These are phyloP conservation scores for Fabriciana adippe DNA, from an alignment of 2,888 invertebrate species.

Conservation along the genomic window DNA sequence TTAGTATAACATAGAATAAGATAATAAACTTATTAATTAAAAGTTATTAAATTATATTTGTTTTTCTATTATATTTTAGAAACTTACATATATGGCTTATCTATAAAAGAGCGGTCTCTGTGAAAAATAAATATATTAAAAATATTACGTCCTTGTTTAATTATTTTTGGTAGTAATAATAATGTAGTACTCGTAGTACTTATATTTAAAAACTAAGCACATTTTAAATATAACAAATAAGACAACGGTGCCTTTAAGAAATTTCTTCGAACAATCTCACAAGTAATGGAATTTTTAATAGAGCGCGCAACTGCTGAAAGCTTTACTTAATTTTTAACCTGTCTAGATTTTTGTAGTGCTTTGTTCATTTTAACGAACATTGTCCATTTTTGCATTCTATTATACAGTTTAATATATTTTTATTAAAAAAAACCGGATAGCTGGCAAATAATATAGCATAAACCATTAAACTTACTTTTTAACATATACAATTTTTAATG, in stretches of 20 bases:
- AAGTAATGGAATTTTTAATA: constrained; percentile 38
- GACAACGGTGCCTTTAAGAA: background rate
- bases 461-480: background rate
- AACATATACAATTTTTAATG: background rate
- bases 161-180: too few relatives aligned
- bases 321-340: constrained; percentile 30
- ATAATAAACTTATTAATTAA: too few relatives aligned
- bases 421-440: background rate
- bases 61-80: too few relatives aligned
- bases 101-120: too few relatives aligned
- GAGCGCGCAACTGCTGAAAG: constrained; percentile 30
- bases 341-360: constrained; percentile 21
- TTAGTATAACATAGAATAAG: too few relatives aligned
- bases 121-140: too few relatives aligned
- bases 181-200: too few relatives aligned
- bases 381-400: constrained; percentile 8
- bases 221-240: background rate
- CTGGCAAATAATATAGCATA: too few relatives aligned
- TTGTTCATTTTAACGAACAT: constrained; percentile 22
- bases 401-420: background rate
- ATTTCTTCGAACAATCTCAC: constrained; percentile 25
- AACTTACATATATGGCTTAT: too few relatives aligned
- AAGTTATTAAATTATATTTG: too few relatives aligned
- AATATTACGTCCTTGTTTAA: too few relatives aligned
- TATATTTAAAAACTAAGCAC: too few relatives aligned